Conservation (phyloP, 1,140 invertebrate genomes). For the Heliconius himera region DNA sequence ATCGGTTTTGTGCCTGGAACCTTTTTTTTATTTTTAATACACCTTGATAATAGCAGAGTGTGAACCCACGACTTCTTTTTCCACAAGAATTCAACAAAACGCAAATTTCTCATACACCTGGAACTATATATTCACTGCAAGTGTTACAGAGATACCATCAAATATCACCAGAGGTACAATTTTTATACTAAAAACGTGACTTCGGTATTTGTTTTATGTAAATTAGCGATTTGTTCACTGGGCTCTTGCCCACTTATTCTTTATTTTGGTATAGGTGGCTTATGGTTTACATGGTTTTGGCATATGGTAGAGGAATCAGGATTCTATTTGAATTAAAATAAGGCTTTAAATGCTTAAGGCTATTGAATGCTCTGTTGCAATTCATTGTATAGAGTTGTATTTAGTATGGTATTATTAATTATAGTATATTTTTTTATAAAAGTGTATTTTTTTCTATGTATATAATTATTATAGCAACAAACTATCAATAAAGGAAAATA, state of each 20-base stretch:
- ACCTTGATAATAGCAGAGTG: background rate
- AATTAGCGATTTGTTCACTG: constrained; percentile 69
- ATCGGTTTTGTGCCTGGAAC: too few species aligned
- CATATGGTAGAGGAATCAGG: background rate
- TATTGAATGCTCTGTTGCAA: background rate
- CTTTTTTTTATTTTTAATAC: too few species aligned
- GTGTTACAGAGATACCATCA: constrained; percentile 42
- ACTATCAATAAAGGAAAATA: too few species aligned
- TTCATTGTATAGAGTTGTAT: background rate
- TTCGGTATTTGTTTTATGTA: constrained; percentile 77
- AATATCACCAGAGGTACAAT: constrained; percentile 61
- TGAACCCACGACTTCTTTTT: background rate
- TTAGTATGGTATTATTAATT: background rate
- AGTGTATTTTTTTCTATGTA: too few species aligned
- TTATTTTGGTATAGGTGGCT: constrained; percentile 43
- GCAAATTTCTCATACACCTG: background rate
- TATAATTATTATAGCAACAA: too few species aligned
- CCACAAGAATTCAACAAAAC: constrained; percentile 11
- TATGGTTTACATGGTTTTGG: constrained; percentile 13
- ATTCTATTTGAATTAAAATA: background rate
- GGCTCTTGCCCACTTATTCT: constrained; percentile 44
- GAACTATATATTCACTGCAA: constrained; percentile 16
- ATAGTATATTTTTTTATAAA: too few species aligned
- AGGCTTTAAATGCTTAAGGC: background rate
- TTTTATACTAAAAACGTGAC: constrained; percentile 75